These are phyloP conservation scores for Himalopsyche kuldschensis DNA, from an alignment of 2,888 invertebrate genomes.

Conservation along the genomic window DNA sequence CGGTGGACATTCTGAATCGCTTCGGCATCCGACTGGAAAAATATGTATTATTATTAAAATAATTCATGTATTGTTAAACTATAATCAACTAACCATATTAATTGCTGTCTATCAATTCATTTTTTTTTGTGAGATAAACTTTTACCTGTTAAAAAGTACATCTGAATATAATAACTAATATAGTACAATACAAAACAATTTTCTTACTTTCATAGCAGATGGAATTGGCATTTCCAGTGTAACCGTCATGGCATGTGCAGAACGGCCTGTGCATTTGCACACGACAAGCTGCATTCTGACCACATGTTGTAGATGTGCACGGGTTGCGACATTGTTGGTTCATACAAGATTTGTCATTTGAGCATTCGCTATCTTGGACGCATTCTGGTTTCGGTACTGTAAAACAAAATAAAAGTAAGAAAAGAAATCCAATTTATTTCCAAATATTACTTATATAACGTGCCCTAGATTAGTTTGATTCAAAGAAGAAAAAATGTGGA, in stretches of 20 bases:
- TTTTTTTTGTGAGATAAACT: no score
- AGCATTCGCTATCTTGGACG: conserved; percentile 73
- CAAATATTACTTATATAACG: no score
- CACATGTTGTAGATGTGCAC: conserved; percentile 73
- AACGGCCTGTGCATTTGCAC: conserved; percentile 78
- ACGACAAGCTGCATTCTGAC: conserved; percentile 76
- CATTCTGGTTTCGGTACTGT: conserved; percentile 73
- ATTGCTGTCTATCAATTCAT: no score
- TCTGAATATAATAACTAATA: no score
- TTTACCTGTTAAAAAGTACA: no score
- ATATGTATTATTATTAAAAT: not conserved
- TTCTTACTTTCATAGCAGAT: conserved; percentile 74
- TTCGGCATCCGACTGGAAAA: conserved; percentile 77
- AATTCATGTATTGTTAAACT: no score
- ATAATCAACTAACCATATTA: no score
- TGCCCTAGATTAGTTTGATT: no score
- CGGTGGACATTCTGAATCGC: conserved; percentile 81
- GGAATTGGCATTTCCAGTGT: conserved; percentile 79
- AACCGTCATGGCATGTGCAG: conserved; percentile 80
- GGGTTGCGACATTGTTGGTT: conserved; percentile 75
- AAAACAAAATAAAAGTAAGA: conserved; percentile 30
- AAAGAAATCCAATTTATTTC: not conserved
- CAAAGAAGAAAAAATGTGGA: not conserved
- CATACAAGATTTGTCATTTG: conserved; percentile 81
- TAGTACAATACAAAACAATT: no score